Percentiles rank a stretch among this genome's conserved stretches.
phyloP scores from a whole-genome alignment of 1,140 invertebrate species.

The Bombus ignitus region DNA sequence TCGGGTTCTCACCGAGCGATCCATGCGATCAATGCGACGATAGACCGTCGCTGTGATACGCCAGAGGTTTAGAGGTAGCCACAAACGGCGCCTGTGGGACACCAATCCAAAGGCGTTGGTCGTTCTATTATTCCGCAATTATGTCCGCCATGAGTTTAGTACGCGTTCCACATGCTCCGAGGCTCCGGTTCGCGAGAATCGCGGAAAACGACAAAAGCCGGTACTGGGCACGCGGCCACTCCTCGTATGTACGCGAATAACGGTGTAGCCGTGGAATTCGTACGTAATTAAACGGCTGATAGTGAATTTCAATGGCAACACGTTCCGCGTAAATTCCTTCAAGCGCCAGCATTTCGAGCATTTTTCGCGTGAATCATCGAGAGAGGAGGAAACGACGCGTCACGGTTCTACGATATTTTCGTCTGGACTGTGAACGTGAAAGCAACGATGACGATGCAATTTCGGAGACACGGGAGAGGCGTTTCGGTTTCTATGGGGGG shows the following conservation, averaged over 20 bases:
- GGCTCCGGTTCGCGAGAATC: not conserved
- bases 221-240: not conserved
- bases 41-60: not conserved
- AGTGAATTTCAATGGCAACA: not conserved
- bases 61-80: not conserved
- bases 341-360: not conserved
- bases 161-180: not conserved
- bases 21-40: not conserved
- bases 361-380: constrained; percentile 7
- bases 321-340: not conserved
- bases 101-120: not conserved
- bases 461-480: constrained; percentile 75
- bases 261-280: not conserved
- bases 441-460: constrained; percentile 72
- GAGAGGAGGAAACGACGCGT: constrained; percentile 21
- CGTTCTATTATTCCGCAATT: not conserved
- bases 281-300: constrained; percentile 7
- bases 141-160: not conserved
- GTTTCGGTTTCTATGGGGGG: constrained; percentile 75
- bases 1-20: not conserved
- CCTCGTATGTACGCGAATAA: not conserved
- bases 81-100: no score
- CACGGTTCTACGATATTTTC: not conserved
- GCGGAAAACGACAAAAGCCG: not conserved
- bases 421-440: not conserved